Evolutionary conservation across 2,888 invertebrate species (phyloP).

Genomic region (Apamea epomidion): DNA sequence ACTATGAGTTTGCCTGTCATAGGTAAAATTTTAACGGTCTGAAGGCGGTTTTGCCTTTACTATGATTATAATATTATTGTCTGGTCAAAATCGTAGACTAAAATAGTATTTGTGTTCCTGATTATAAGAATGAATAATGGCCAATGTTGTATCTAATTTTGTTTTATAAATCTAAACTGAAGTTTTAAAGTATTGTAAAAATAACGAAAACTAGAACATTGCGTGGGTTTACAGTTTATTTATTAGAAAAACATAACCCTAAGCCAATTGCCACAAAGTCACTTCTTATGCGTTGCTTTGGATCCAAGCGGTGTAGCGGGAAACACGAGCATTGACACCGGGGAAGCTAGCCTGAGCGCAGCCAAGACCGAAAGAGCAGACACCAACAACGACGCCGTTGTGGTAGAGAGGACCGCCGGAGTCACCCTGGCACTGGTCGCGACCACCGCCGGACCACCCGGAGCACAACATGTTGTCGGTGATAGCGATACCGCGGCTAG

Average conservation of each 20-base stretch:
- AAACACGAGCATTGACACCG: conserved; percentile 78
- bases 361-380: conserved; percentile 75
- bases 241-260: conserved; percentile 10
- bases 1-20: background rate
- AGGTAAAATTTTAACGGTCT: background rate
- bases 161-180: background rate
- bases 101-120: background rate
- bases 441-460: conserved; percentile 74
- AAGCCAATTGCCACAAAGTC: background rate
- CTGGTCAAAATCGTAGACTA: background rate
- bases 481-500: conserved; percentile 55
- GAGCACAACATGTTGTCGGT: conserved; percentile 79
- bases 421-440: conserved; percentile 77
- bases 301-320: conserved; percentile 75
- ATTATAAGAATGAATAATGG: too few relatives aligned
- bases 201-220: background rate
- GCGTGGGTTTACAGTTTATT: conserved; percentile 11
- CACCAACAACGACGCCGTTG: conserved; percentile 74
- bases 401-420: conserved; percentile 80
- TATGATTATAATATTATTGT: background rate
- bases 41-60: background rate
- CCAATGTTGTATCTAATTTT: background rate
- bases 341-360: conserved; percentile 74
- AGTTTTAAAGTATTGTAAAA: background rate
- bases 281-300: conserved; percentile 68